Percentiles rank a stretch among this genome's conserved stretches.
Evolutionary conservation across 2,797 vertebrate species (phyloP).

Genomic region (Acanthurus tractus): DNA sequence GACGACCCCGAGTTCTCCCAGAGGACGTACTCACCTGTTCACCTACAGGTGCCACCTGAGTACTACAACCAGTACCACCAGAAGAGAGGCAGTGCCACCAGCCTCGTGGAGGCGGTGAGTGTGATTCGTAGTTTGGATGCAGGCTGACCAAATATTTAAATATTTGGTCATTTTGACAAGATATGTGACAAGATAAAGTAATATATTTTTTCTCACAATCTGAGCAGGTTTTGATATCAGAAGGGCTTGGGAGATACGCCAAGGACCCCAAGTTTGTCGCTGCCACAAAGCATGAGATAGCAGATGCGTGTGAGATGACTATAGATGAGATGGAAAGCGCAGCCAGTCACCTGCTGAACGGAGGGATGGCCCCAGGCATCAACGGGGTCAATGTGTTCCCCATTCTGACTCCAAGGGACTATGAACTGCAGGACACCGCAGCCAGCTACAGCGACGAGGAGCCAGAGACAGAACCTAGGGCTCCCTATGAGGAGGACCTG

Average conservation of each 20-base stretch:
- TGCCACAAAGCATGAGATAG: constrained; percentile 97
- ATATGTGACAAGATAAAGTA: constrained; percentile 20
- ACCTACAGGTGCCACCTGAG: constrained; percentile 93
- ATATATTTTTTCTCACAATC: constrained; percentile 27
- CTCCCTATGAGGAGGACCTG: constrained; percentile 95
- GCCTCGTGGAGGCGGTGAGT: constrained; percentile 97
- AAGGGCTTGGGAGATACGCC: constrained; percentile 96
- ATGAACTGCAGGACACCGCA: constrained; percentile 93
- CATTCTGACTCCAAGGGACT: constrained; percentile 88
- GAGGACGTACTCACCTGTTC: constrained; percentile 92
- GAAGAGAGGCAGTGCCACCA: constrained; percentile 97
- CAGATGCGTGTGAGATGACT: constrained; percentile 98
- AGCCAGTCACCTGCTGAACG: constrained; percentile 95
- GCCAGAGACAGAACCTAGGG: constrained; percentile 86
- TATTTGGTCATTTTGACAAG: too few relatives aligned
- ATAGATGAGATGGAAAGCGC: constrained; percentile 99
- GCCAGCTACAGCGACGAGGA: constrained; percentile 97
- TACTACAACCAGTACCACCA: constrained; percentile 94
- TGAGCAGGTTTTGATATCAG: constrained; percentile 97
- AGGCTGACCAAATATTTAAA: neutral
- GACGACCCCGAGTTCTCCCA: constrained; percentile 94
- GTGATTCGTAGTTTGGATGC: neutral
- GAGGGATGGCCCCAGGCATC: constrained; percentile 86
- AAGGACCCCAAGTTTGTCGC: constrained; percentile 98
- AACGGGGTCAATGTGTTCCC: constrained; percentile 91